A percentile compares a stretch with the other conserved stretches of the same genome.
Evolutionary conservation across 2,797 vertebrate genomes (phyloP).

Genomic region (Trichosurus vulpecula): DNA sequence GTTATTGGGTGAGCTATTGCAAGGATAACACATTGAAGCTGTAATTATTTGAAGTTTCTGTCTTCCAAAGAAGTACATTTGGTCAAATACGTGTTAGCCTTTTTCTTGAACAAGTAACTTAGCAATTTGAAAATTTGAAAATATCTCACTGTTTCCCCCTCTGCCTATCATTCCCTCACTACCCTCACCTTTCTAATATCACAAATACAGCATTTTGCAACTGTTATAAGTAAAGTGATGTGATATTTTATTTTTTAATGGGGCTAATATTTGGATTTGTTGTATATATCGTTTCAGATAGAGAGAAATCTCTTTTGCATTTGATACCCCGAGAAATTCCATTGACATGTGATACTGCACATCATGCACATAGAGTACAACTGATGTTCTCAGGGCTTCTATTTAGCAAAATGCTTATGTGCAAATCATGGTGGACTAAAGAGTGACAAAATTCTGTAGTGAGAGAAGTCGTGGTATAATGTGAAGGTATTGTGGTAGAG

Average conservation of each 20-base stretch:
- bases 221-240: not conserved
- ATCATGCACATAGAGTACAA: constrained; percentile 9
- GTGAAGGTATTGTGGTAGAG: not conserved
- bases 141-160: not conserved
- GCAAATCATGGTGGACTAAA: not conserved
- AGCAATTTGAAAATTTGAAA: constrained; percentile 52
- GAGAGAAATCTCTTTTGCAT: not conserved
- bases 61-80: constrained; percentile 54
- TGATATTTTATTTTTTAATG: not conserved
- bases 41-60: constrained; percentile 58
- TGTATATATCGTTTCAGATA: not conserved
- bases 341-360: constrained; percentile 10
- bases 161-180: not conserved
- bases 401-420: constrained; percentile 19
- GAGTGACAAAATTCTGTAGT: not conserved
- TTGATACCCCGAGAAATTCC: not conserved
- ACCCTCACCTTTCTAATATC: not conserved
- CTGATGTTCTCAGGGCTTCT: not conserved
- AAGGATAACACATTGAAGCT: constrained; percentile 56
- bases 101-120: constrained; percentile 45
- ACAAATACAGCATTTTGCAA: not conserved
- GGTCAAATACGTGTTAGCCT: constrained; percentile 32
- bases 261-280: not conserved
- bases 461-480: not conserved
- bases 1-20: constrained; percentile 45